Evolutionary conservation across 2,888 invertebrate genomes (phyloP), one percentile per base, ranked within the genome.

Genomic region (Thumatha senex): DNA sequence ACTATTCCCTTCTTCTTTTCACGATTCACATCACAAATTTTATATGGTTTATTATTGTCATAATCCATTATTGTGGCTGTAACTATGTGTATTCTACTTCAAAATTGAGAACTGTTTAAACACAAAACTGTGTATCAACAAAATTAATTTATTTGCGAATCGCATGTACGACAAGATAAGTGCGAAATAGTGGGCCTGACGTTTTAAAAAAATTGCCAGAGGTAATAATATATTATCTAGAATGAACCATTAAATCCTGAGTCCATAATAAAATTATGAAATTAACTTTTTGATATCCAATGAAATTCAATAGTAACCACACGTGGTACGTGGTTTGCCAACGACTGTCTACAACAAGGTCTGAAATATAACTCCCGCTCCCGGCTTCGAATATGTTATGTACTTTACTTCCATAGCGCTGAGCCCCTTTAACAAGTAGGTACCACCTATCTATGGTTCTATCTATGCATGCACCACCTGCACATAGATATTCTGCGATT

Each of bases 1-100:
- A 96, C 96, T 70, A 96, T 93, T 60, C 97, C 96, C 88, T 96
- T 96, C 77, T 95, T 95, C 74, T 95, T 94, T 79, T 96, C 95
- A 70, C 97, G 93, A 69, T 94, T 94, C 61, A 95, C 93, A 87
- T 97, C 96, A 65, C 95, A 95, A 72, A 96, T 95, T 92, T 96
- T 96, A 80, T 95, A 96, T 30, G 96, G 96, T 80, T 94, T 94
- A 65, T 91, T 93, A 61, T 80, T 88, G 69, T 92, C 92, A 78
- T 92, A 89, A 74, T 93, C 93, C 93, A 93, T 93, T 77, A 59
- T 82, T 44, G 5, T n/a, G 29, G 14, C 12, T 41, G 3, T 8
- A 30, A 7, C 31, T 34, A n/a, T 7, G 9, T 40, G 11, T 13
- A 24, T 36, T 35, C 29, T 36, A 29, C 13, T 7, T 34, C 24